phyloP scores from a whole-genome alignment of 1,140 invertebrate genomes.

The Drosophila auraria region DNA sequence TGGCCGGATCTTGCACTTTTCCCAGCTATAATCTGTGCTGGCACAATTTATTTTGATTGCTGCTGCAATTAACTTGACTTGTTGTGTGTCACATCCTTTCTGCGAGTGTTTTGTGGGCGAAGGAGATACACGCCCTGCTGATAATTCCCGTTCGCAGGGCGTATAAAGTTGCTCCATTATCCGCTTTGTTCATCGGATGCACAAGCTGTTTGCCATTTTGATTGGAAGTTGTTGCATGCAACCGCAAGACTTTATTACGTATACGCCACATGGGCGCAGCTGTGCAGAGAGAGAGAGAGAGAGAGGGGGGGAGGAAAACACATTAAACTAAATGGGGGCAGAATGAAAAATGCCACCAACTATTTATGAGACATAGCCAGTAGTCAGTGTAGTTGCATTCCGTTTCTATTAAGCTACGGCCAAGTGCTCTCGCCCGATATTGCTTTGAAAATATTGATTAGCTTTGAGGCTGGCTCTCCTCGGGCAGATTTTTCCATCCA shows the following conservation, averaged over 20 bases:
- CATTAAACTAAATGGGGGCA: constrained; percentile 10
- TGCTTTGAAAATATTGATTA: constrained; percentile 48
- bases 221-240: constrained; percentile 38
- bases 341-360: constrained; percentile 17
- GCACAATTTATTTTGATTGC: constrained; percentile 44
- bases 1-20: constrained; percentile 5
- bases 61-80: constrained; percentile 42
- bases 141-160: constrained; percentile 12
- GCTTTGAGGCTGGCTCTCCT: neutral
- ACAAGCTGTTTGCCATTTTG: constrained; percentile 37
- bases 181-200: constrained; percentile 18
- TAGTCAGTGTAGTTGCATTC: neutral
- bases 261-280: constrained; percentile 37
- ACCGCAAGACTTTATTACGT: constrained; percentile 33
- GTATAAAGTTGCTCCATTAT: constrained; percentile 25
- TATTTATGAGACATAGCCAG: constrained; percentile 25
- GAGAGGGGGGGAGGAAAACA: neutral
- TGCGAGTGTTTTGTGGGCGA: constrained; percentile 14
- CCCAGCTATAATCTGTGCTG: neutral
- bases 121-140: constrained; percentile 5
- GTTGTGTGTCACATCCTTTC: constrained; percentile 24
- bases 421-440: neutral
- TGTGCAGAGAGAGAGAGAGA: constrained; percentile 5
- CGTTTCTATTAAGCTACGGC: neutral
- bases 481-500: constrained; percentile 27